Evolutionary conservation across 2,888 invertebrate species (phyloP).

Genomic region (Epirrita christyi): DNA sequence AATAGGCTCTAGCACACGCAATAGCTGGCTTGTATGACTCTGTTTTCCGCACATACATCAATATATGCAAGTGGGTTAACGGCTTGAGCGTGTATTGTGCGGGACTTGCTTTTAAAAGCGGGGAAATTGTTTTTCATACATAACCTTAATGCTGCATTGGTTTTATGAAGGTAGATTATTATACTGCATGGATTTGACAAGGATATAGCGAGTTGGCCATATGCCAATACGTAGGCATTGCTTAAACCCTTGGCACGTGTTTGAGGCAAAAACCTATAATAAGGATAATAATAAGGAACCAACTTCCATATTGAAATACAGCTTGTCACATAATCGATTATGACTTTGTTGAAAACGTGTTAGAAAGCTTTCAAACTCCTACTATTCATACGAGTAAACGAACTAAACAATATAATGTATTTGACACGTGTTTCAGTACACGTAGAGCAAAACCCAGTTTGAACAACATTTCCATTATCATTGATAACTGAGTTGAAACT

Average conservation of each 20-base stretch:
- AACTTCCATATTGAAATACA: too few species aligned
- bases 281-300: too few species aligned
- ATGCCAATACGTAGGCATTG: too few species aligned
- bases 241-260: too few species aligned
- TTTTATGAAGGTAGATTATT: neutral
- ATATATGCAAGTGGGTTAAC: conserved; percentile 25
- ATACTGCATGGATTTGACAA: neutral
- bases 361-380: too few species aligned
- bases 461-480: neutral
- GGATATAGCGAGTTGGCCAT: too few species aligned
- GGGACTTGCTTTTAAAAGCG: neutral
- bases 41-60: conserved; percentile 4
- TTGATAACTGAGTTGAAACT: neutral
- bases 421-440: too few species aligned
- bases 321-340: too few species aligned
- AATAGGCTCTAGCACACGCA: neutral
- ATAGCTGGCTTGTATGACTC: conserved; percentile 1
- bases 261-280: too few species aligned
- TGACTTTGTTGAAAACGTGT: too few species aligned
- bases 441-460: neutral
- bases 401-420: too few species aligned
- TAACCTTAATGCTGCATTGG: neutral
- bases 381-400: too few species aligned
- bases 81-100: conserved; percentile 3
- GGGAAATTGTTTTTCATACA: conserved; percentile 3